A percentile compares a stretch with the other conserved stretches of the same genome.
Evolutionary conservation across 1,140 invertebrate genomes (phyloP).

Genomic region (Nasonia giraulti): DNA sequence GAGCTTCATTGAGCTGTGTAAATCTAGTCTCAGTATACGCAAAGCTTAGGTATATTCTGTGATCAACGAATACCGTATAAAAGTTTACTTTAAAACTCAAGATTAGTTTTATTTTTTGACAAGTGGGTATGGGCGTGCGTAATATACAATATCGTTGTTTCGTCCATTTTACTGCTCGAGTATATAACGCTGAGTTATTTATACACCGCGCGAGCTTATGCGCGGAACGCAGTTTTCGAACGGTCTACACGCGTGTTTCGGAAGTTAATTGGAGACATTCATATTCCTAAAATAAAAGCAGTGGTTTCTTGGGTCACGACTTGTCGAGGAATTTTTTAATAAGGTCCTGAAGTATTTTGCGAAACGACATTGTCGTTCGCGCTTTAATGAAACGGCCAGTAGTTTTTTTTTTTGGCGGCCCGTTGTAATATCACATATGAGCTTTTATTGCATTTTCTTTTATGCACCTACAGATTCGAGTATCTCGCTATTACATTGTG

Average conservation of each 20-base stretch:
- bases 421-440: too few relatives aligned
- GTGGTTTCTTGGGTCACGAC: too few relatives aligned
- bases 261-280: not conserved
- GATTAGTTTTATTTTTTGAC: too few relatives aligned
- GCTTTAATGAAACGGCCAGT: not conserved
- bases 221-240: not conserved
- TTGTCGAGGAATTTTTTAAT: conserved; percentile 36
- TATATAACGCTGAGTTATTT: not conserved
- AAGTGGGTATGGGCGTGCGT: too few relatives aligned
- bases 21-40: too few relatives aligned
- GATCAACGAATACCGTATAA: too few relatives aligned
- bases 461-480: not conserved
- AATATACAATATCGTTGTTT: not conserved
- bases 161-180: not conserved
- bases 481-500: too few relatives aligned
- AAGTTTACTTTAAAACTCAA: too few relatives aligned
- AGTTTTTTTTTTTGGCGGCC: not conserved
- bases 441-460: too few relatives aligned
- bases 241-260: not conserved
- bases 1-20: too few relatives aligned
- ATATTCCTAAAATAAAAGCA: too few relatives aligned
- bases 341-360: not conserved
- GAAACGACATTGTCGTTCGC: conserved; percentile 24
- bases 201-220: not conserved
- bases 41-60: too few relatives aligned